A percentile compares a stretch with the other conserved stretches of the same genome.
Evolutionary conservation across 2,113 vertebrate species (phyloP).

Genomic region (Cottus gobio): DNA sequence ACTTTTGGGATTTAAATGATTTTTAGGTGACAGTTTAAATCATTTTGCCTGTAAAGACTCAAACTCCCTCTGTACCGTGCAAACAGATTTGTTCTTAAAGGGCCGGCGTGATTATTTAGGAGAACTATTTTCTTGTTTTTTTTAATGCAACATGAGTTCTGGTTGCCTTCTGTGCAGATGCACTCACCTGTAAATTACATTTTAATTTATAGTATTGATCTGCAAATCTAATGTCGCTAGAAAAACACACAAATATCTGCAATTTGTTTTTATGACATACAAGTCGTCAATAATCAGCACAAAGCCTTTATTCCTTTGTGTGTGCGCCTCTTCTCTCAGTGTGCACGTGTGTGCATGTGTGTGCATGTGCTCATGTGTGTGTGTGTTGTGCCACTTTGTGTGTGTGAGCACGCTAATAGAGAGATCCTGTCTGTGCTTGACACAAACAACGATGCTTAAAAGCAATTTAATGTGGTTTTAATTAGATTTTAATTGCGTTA

Average conservation of each 20-base stretch:
- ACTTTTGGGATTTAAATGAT: too few relatives aligned
- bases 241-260: background rate
- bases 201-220: background rate
- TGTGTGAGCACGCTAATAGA: conserved; percentile 50
- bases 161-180: too few relatives aligned
- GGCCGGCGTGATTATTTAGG: too few relatives aligned
- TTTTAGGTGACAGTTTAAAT: too few relatives aligned
- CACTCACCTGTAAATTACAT: background rate
- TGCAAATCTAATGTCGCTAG: background rate
- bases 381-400: background rate
- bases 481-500: conserved; percentile 76
- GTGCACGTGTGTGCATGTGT: background rate
- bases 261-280: background rate
- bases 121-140: too few relatives aligned
- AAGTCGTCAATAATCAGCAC: background rate
- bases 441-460: conserved; percentile 56
- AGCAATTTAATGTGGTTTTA: conserved; percentile 68
- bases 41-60: too few relatives aligned
- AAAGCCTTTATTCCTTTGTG: background rate
- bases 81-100: too few relatives aligned
- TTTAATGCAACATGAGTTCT: too few relatives aligned
- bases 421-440: conserved; percentile 50
- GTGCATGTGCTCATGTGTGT: background rate
- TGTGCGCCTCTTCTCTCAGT: background rate
- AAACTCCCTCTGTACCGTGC: too few relatives aligned